phyloP scores from a whole-genome alignment of 2,113 vertebrate species.

The Anarhynchus alexandrinus region DNA sequence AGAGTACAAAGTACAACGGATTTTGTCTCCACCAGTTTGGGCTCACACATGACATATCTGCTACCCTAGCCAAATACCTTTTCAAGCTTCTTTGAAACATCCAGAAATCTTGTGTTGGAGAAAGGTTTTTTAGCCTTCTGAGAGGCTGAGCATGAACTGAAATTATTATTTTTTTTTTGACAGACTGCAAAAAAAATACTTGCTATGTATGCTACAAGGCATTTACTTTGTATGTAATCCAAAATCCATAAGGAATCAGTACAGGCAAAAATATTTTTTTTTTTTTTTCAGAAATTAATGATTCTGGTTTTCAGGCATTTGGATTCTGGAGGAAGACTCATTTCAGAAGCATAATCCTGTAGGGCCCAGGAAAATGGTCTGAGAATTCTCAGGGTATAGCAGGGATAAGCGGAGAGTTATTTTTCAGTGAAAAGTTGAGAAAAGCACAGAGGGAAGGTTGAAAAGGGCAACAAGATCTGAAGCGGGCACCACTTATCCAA shows the following conservation, averaged over 20 bases:
- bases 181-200: neutral
- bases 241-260: neutral
- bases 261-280: neutral
- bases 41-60: neutral
- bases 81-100: neutral
- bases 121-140: neutral
- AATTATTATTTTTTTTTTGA: neutral
- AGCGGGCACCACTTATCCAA: neutral
- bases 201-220: neutral
- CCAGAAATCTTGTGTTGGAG: neutral
- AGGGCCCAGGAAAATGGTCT: neutral
- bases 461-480: neutral
- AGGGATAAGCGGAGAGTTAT: neutral
- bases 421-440: neutral
- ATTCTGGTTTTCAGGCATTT: neutral
- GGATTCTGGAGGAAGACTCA: neutral
- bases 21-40: neutral
- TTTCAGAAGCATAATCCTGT: slow-evolving; percentile 2
- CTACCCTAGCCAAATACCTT: neutral
- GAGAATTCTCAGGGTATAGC: neutral
- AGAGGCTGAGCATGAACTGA: neutral
- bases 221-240: neutral
- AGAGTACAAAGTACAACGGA: neutral
- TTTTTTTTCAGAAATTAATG: neutral
- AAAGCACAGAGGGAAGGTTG: neutral